Evolutionary conservation across 2,888 invertebrate species (phyloP).

Genomic region (Sminthurinus aureus): DNA sequence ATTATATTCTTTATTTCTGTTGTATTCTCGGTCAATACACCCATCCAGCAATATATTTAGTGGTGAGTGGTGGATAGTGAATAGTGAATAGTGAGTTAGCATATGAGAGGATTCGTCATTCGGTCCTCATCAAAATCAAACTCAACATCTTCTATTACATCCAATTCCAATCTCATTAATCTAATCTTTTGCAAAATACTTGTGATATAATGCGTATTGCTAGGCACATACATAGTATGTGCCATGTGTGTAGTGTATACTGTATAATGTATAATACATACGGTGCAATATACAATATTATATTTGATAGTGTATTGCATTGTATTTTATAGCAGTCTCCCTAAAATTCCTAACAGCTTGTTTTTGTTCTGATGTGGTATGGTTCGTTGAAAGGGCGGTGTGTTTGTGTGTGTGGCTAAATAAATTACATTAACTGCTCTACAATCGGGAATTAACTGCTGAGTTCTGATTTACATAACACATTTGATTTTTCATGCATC

Average conservation of each 20-base stretch:
- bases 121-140: background rate
- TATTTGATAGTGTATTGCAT: background rate
- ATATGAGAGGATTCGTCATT: too few relatives aligned
- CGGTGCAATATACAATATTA: background rate
- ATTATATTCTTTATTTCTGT: background rate
- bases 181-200: background rate
- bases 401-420: background rate
- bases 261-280: background rate
- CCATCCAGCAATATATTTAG: background rate
- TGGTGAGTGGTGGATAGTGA: too few relatives aligned
- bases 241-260: too few relatives aligned
- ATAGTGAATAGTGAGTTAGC: too few relatives aligned
- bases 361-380: background rate
- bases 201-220: background rate
- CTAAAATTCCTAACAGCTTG: background rate
- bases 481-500: conserved; percentile 1
- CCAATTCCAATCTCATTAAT: background rate
- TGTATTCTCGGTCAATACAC: background rate
- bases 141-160: background rate
- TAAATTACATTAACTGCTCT: conserved; percentile 1
- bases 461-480: background rate
- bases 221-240: too few relatives aligned
- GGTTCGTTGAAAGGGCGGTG: background rate
- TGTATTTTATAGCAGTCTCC: background rate
- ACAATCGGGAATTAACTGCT: background rate